Conservation (phyloP, 2,888 invertebrate genomes). For the Polietes domitor region DNA sequence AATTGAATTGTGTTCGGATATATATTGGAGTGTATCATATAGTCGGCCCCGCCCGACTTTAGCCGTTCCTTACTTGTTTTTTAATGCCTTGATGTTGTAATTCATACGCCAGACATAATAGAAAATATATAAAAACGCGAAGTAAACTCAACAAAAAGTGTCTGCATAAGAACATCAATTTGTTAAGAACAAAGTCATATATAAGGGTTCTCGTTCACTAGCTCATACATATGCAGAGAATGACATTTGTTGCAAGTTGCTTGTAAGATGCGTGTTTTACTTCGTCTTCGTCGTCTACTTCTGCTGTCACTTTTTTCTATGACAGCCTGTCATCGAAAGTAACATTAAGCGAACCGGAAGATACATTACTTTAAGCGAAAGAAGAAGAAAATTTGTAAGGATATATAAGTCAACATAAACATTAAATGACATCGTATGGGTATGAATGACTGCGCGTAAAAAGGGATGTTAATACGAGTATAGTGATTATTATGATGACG, state of each 20-base stretch:
- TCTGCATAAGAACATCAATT: too few relatives aligned
- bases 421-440: conserved; percentile 27
- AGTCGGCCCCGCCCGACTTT: too few relatives aligned
- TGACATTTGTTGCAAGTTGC: conserved; percentile 13
- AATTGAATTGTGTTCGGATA: too few relatives aligned
- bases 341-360: conserved; percentile 62
- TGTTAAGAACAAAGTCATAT: too few relatives aligned
- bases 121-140: too few relatives aligned
- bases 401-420: conserved; percentile 34
- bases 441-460: neutral
- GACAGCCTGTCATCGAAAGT: conserved; percentile 56
- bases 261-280: conserved; percentile 19
- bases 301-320: conserved; percentile 22
- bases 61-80: too few relatives aligned
- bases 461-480: conserved; percentile 10
- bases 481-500: neutral
- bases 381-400: conserved; percentile 8
- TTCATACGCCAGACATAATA: too few relatives aligned
- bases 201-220: neutral
- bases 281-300: neutral
- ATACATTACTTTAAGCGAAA: conserved; percentile 45
- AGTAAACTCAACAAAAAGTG: too few relatives aligned
- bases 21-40: too few relatives aligned
- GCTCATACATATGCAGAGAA: neutral
- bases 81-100: too few relatives aligned